A percentile compares a stretch with the other conserved stretches of the same genome.
phyloP scores from a whole-genome alignment of 1,140 invertebrate species.

The Bicyclus anynana region DNA sequence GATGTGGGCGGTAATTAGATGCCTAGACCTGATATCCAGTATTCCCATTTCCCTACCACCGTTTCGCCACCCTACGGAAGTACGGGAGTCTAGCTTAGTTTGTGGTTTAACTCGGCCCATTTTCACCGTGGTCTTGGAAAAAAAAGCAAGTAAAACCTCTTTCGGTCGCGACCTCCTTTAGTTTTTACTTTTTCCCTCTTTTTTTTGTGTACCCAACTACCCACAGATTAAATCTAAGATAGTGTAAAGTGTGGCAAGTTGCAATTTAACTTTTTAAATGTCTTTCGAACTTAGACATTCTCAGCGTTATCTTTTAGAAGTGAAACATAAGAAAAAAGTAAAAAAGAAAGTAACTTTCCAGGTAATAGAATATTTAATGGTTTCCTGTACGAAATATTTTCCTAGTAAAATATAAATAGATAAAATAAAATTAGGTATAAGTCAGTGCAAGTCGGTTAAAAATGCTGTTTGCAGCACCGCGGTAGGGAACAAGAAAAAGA shows the following conservation, averaged over 20 bases:
- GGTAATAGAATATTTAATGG: no score
- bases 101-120: constrained; percentile 44
- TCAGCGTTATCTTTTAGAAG: constrained; percentile 48
- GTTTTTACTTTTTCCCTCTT: constrained; percentile 28
- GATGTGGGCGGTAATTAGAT: constrained; percentile 61
- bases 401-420: no score
- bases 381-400: no score
- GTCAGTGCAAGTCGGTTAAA: no score
- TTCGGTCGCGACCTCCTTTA: constrained; percentile 30
- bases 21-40: constrained; percentile 51
- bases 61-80: constrained; percentile 32
- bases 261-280: constrained; percentile 36
- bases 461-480: no score
- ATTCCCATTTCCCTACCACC: constrained; percentile 28
- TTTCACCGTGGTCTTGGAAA: constrained; percentile 36
- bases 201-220: no score
- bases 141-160: constrained; percentile 30
- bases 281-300: constrained; percentile 49
- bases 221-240: constrained; percentile 29
- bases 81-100: constrained; percentile 31
- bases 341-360: constrained; percentile 63
- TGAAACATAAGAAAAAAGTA: constrained; percentile 50
- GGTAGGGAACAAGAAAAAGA: no score
- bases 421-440: no score
- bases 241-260: constrained; percentile 23